Evolutionary conservation across 2,888 invertebrate genomes (phyloP), one percentile per base, ranked within the genome.

Genomic region (Campoplex capitator): DNA sequence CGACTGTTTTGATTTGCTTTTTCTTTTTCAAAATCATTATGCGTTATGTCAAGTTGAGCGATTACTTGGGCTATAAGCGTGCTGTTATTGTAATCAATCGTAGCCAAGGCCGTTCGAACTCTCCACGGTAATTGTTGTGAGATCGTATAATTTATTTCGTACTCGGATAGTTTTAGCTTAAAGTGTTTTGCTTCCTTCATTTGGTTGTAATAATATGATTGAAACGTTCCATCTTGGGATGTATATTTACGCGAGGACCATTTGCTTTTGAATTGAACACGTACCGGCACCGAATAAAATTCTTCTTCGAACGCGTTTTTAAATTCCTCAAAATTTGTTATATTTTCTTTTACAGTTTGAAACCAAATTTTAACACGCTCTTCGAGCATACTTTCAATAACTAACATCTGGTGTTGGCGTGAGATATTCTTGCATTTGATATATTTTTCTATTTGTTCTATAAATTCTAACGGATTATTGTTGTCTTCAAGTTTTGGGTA

Each of bases 111-210:
- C 0, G 65, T 23, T 11, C 75, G 51, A 3, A 75, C 13, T 9
- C 79, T 58, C 0, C 11, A 2, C 0, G 80, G 84, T 1, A 84
- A n/a, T 32, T 84, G 84, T 32, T 83, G 84, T 3, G 65, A 13
- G 32, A 74, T 54, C 11, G 58, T 83, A n/a, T 58, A 83, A 58
- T 70, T 84, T 4, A 56, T 38, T 4, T 84, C 84, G 18, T 84
- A 84, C 0, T 54, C 32, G 1, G 62, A 18, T 42, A 67, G n/a
- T 16, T 73, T 67, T 0, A 79, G 83, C 0, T 23, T 18, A 8
- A 83, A 83, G 51, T 75, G 75, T 68, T 62, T 58, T 1, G 81
- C 56, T 62, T 70, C 70, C 18, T 51, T 76, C 0, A 84, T 4
- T 65, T 84, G 86, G 3, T 32, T 58, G 0, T 48, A 23, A 18